Evolutionary conservation across 2,113 vertebrate species (phyloP), one percentile per base, ranked within the genome.

Genomic region (Mesembrinibis cayennensis): DNA sequence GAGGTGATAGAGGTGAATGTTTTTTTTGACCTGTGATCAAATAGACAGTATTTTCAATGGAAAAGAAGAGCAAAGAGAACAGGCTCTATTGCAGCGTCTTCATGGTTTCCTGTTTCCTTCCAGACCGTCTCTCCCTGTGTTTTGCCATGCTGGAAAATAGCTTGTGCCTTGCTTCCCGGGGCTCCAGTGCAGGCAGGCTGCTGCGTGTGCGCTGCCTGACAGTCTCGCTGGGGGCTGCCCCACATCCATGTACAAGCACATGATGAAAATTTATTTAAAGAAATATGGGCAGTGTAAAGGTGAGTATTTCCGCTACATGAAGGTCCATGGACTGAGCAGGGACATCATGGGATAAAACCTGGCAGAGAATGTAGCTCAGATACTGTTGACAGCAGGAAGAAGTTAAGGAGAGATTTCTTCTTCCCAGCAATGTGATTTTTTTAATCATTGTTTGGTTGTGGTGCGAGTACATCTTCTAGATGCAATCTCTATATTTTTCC

Each of bases 1-100:
- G 79, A 85, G 74, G 86, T 76, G 86, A 44, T 40, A 70, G 53
- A 45, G 87, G 87, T 83, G 89, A 70, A 38, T 76, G 12, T 65
- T 80, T 86, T 91, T 92, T 90, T 29, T 93, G 91, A 77, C 87
- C 80, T 40, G 20, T 44, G n/a, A 69, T 77, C 79, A 80, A 63
- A 77, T 0, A 61, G 82, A 45, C 16, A 9, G 27, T 61, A 30
- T 89, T 89, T 91, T 81, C 58, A 73, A 17, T 70, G 53, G 74
- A 34, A 87, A 71, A 67, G 78, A 71, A 5, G 63, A 77, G 49
- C 20, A 29, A 59, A 92, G 62, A 72, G 86, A 72, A 16, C 70
- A 69, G 44, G 38, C 44, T 92, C 7, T 61, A 5, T 47, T 59
- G 71, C 62, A 61, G 55, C 53, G 11, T 27, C 9, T 2, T 52